Conservation (phyloP, 2,797 vertebrate genomes). For the Hydrolagus colliei region DNA sequence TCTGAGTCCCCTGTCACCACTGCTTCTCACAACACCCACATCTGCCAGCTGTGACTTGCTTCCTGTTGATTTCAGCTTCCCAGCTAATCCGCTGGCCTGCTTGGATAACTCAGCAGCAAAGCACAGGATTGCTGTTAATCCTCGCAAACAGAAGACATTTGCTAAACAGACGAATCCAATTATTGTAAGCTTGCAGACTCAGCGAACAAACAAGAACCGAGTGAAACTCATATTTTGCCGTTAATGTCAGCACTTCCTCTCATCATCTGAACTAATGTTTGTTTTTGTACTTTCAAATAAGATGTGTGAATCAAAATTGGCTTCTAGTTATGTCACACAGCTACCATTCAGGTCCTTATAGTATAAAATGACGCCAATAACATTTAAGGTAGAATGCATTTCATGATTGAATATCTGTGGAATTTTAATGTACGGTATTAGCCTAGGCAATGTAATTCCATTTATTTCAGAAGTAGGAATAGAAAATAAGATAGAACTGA, state of each 20-base stretch:
- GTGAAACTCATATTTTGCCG: not conserved
- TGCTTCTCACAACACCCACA: not conserved
- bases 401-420: not conserved
- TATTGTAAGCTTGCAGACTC: conserved; percentile 38
- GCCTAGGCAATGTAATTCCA: not conserved
- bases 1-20: conserved; percentile 51
- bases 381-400: not conserved
- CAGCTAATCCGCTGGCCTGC: conserved; percentile 61
- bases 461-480: not conserved
- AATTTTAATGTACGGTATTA: not conserved
- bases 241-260: no score
- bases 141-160: conserved; percentile 59
- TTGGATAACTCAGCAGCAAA: conserved; percentile 76
- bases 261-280: not conserved
- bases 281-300: not conserved
- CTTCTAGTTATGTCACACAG: not conserved
- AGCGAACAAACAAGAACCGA: not conserved
- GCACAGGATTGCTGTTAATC: conserved; percentile 71
- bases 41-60: conserved; percentile 38
- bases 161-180: conserved; percentile 41
- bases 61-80: conserved; percentile 62
- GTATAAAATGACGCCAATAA: no score
- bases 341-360: not conserved
- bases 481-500: no score
- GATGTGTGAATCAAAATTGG: not conserved